Percentiles rank a stretch among this genome's conserved stretches.
phyloP scores from a whole-genome alignment of 2,888 invertebrate genomes.

The Helleia helle region DNA sequence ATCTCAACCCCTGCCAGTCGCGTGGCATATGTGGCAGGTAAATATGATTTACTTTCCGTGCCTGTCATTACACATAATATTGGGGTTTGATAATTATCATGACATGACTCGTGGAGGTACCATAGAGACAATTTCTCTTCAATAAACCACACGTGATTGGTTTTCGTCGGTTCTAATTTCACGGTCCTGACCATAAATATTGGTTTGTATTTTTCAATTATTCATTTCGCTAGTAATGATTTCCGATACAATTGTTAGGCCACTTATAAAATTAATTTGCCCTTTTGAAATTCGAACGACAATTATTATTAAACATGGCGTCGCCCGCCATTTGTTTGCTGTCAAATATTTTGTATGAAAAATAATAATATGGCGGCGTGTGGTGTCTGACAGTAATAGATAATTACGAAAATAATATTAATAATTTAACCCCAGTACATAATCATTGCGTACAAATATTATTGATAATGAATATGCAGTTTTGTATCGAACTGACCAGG shows the following conservation, averaged over 20 bases:
- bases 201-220: slow-evolving; percentile 37
- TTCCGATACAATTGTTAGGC: slow-evolving; percentile 30
- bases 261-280: slow-evolving; percentile 17
- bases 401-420: too few species aligned
- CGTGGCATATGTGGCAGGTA: slow-evolving; percentile 5
- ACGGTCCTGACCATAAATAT: slow-evolving; percentile 29
- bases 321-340: neutral
- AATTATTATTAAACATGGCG: slow-evolving; percentile 13
- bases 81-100: neutral
- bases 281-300: slow-evolving; percentile 24
- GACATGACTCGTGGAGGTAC: neutral
- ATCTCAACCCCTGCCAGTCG: too few species aligned
- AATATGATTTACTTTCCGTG: neutral
- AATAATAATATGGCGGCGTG: too few species aligned
- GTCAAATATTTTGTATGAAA: slow-evolving; percentile 1
- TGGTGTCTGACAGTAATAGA: too few species aligned
- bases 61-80: neutral
- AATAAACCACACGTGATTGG: neutral
- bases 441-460: too few species aligned
- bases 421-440: too few species aligned
- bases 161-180: slow-evolving; percentile 26
- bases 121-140: neutral
- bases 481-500: too few species aligned
- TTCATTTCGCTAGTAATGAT: slow-evolving; percentile 36
- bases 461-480: too few species aligned